Base-by-base conservation (phyloP, 1,140 invertebrate genomes). In the Wasmannia auropunctata region DNA sequence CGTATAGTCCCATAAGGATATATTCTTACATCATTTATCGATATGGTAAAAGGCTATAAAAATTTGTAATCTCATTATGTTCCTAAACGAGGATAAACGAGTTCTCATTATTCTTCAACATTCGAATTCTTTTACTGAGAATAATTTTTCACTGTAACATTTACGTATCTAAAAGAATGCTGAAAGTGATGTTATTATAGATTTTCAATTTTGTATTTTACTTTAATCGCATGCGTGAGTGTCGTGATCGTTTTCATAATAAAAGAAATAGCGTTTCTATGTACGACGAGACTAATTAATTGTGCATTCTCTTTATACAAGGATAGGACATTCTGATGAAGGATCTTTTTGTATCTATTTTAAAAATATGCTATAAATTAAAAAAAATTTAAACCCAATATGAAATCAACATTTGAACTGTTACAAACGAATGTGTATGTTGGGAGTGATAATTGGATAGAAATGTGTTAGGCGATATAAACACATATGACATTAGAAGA, bases 261-360 rank as follows among this genome's bases (percentile, higher is more conserved):
- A 40, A 69, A 67, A 63, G 1, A 40, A 10, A 40, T 58, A 69
- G 16, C 49, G 3, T 51, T 70, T 77, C 16, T 31, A 62, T 60
- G 1, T 19, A 62, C 4, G 19, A 40, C 28, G 54, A 69, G 7
- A 34, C 22, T 43, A 3, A 14, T 49, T 22, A 79, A 22, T 76
- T 49, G 37, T 63, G 28, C 14, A 46, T 25, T 79, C 40, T 77
- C 25, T 46, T 80, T n/a, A 67, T 67, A 22, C 51, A 65, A 65
- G 7, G 14, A 70, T 65, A 67, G 16, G 3, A 70, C n/a, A 69
- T 37, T 81, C 37, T 49, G 3, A 49, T 3, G 5, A 34, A 70
- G 6, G 16, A 11, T 81, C 19, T 72, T 81, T 54, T 70, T 40
- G 22, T 28, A 81, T 58, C 31, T 81, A 72, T n/a, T 37, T 70